A percentile compares a stretch with the other conserved stretches of the same genome.
Conservation (phyloP, 2,113 vertebrate species). For the Podocnemis expansa region DNA sequence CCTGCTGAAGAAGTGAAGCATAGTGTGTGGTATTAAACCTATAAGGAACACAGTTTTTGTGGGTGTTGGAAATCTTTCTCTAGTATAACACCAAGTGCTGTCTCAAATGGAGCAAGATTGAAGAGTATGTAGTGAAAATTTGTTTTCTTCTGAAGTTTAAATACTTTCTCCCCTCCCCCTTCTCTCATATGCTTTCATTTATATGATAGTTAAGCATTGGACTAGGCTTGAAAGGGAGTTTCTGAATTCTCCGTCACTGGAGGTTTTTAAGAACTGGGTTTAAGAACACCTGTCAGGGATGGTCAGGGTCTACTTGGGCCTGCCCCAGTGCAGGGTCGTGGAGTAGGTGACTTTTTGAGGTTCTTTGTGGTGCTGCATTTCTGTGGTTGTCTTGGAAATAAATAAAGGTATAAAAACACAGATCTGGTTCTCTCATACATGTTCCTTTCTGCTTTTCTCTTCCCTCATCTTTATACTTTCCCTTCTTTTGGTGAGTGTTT, state of each 20-base stretch:
- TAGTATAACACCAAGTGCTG: background rate
- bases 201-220: background rate
- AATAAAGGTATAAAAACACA: background rate
- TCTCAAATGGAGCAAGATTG: background rate
- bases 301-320: background rate
- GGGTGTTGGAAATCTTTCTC: background rate
- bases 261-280: background rate
- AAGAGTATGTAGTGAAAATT: conserved; percentile 27
- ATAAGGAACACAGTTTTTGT: background rate
- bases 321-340: background rate
- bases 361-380: background rate
- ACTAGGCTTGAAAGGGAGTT: background rate
- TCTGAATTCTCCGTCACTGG: background rate
- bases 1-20: background rate
- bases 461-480: conserved; percentile 3
- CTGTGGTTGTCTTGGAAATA: background rate
- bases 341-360: background rate
- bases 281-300: background rate
- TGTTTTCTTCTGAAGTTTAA: conserved; percentile 11
- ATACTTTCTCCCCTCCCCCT: background rate
- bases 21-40: background rate
- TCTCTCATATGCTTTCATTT: background rate
- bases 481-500: background rate
- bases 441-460: conserved; percentile 19
- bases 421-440: background rate